phyloP scores from a whole-genome alignment of 2,888 invertebrate genomes.

The Ophion ventricosus region DNA sequence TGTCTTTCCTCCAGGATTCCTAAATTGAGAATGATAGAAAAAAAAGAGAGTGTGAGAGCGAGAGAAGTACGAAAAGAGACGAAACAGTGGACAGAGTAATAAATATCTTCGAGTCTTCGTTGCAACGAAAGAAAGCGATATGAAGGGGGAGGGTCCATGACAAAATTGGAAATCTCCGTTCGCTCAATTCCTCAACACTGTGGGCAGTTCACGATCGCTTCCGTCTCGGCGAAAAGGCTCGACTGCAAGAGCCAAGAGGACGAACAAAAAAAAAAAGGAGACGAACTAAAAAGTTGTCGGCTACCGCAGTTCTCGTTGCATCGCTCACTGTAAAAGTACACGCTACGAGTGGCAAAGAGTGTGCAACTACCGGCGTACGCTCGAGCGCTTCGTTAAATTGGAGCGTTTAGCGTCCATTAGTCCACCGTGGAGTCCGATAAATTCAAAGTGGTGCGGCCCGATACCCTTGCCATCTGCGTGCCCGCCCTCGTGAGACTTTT shows the following conservation, averaged over 20 bases:
- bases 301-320: constrained; percentile 34
- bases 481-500: constrained; percentile 36
- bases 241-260: constrained; percentile 8
- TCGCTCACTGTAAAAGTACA: constrained; percentile 23
- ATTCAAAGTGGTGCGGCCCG: constrained; percentile 44
- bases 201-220: constrained; percentile 40
- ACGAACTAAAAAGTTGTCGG: constrained; percentile 17
- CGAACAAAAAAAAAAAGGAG: constrained; percentile 1
- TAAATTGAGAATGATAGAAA: neutral
- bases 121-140: constrained; percentile 7
- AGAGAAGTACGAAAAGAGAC: neutral
- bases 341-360: constrained; percentile 29
- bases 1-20: neutral
- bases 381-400: constrained; percentile 66
- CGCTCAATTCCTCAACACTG: constrained; percentile 19
- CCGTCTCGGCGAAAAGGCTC: constrained; percentile 40
- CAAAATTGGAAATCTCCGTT: constrained; percentile 57
- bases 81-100: neutral
- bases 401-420: constrained; percentile 71
- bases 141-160: constrained; percentile 17
- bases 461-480: constrained; percentile 3
- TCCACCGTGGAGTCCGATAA: constrained; percentile 67
- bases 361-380: constrained; percentile 54
- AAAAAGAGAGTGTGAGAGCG: neutral
- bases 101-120: constrained; percentile 2